Evolutionary conservation across 2,888 invertebrate species (phyloP).

Genomic region (Blastobasis adustella): DNA sequence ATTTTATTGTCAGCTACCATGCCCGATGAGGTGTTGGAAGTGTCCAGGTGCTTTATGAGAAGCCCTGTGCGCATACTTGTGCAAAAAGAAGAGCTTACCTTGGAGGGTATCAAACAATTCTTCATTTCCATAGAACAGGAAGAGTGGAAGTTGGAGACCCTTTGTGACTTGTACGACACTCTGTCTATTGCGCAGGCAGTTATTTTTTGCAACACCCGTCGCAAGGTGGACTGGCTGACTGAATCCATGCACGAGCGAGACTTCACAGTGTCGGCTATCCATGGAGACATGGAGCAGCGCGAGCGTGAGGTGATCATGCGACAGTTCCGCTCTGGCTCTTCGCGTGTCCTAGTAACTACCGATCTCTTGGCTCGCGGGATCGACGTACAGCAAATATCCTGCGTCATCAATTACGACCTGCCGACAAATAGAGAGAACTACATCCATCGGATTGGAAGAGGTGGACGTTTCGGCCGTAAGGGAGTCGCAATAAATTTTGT

Average conservation of each 20-base stretch:
- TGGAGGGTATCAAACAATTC: conserved; percentile 96
- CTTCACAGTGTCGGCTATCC: conserved; percentile 99
- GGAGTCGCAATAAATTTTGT: conserved; percentile 94
- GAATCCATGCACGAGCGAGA: conserved; percentile 35
- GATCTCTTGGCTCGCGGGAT: conserved; percentile 99
- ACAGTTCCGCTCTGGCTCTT: conserved; percentile 10
- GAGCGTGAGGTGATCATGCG: conserved; percentile 92
- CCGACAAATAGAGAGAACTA: conserved; percentile 99
- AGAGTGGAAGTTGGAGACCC: conserved; percentile 95
- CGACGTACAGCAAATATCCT: conserved; percentile 99
- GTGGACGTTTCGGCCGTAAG: conserved; percentile 99
- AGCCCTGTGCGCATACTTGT: conserved; percentile 75
- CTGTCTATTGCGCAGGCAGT: conserved; percentile 93
- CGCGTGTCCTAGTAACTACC: conserved; percentile 97
- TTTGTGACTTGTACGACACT: conserved; percentile 99
- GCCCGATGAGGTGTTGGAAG: conserved; percentile 72
- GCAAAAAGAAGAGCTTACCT: conserved; percentile 81
- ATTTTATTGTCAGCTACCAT: too few species aligned
- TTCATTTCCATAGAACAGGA: conserved; percentile 95
- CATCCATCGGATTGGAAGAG: conserved; percentile 99
- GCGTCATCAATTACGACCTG: conserved; percentile 99
- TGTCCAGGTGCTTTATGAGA: conserved; percentile 98
- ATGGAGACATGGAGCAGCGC: conserved; percentile 99
- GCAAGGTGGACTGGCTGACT: too few species aligned
- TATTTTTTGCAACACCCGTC: too few species aligned